Evolutionary conservation across 2,888 invertebrate genomes (phyloP).

Genomic region (Drosophila borealis): DNA sequence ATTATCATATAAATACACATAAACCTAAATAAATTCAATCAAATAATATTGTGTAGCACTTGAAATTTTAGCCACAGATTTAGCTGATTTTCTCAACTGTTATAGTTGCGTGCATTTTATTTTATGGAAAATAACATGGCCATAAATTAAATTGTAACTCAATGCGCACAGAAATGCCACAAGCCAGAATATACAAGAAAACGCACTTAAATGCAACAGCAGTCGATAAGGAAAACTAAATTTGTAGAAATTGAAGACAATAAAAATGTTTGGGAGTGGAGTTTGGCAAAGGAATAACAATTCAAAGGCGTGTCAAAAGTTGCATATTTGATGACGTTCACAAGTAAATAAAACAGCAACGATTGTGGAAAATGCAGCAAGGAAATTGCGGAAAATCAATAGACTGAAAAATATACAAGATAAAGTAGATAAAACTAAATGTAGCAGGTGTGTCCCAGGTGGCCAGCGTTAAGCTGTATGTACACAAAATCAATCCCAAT

Average conservation of each 20-base stretch:
- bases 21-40: background rate
- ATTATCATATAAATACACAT: background rate
- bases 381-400: conserved; percentile 5
- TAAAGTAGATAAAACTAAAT: background rate
- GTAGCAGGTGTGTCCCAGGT: background rate
- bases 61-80: background rate
- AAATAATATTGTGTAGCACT: background rate
- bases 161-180: background rate
- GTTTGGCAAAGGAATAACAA: conserved; percentile 9
- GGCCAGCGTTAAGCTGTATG: background rate
- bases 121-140: background rate
- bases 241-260: conserved; percentile 8
- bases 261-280: background rate
- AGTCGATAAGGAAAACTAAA: background rate
- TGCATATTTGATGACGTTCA: conserved; percentile 30
- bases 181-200: conserved; percentile 7
- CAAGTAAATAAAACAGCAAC: background rate
- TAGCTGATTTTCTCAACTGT: background rate
- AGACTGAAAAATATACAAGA: background rate
- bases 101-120: background rate
- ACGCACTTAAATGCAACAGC: conserved; percentile 1
- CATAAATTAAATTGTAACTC: conserved; percentile 3
- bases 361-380: conserved; percentile 8
- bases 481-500: too few relatives aligned
- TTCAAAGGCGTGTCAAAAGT: conserved; percentile 33